Percentiles rank a stretch among this genome's conserved stretches.
phyloP scores from a whole-genome alignment of 2,797 vertebrate genomes.

The Propithecus deckenii region DNA sequence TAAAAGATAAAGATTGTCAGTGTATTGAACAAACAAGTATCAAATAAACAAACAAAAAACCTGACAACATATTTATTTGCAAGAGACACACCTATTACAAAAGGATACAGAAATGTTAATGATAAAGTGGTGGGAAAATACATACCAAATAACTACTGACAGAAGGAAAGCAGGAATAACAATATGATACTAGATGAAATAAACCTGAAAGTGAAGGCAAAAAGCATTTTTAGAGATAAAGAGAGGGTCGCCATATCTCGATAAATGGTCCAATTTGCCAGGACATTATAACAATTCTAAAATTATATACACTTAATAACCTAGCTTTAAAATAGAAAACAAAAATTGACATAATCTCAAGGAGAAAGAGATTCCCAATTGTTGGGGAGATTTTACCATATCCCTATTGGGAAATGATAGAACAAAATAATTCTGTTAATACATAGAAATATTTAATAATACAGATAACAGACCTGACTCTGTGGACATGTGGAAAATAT shows the following conservation, averaged over 20 bases:
- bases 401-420: background rate
- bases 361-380: conserved; percentile 24
- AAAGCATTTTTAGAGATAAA: conserved; percentile 40
- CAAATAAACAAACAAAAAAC: background rate
- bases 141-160: background rate
- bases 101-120: background rate
- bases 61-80: background rate
- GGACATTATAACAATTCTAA: conserved; percentile 43
- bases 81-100: background rate
- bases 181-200: background rate
- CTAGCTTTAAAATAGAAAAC: conserved; percentile 41
- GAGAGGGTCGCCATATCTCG: background rate
- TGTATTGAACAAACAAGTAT: conserved; percentile 1
- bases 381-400: conserved; percentile 20
- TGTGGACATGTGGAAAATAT: background rate
- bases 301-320: conserved; percentile 17
- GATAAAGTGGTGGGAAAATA: background rate
- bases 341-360: conserved; percentile 21
- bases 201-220: conserved; percentile 1
- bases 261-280: conserved; percentile 22
- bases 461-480: background rate
- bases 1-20: background rate
- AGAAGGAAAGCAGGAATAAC: background rate
- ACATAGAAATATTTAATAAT: conserved; percentile 26
- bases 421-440: conserved; percentile 8